Conservation (phyloP, 2,797 vertebrate species). For the Danio tinwini region DNA sequence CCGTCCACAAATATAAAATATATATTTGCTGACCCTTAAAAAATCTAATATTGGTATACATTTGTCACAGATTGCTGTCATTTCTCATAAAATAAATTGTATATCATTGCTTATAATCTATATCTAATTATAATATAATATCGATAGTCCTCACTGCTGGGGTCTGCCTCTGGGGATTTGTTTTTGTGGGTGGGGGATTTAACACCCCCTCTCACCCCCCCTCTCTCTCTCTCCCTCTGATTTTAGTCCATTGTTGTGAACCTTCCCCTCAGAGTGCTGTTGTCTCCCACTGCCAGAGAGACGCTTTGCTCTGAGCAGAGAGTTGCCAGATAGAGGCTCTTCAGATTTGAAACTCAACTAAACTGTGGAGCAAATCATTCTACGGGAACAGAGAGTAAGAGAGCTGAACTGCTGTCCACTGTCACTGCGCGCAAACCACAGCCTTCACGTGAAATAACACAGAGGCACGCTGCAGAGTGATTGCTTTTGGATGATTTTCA, state of each 20-base stretch:
- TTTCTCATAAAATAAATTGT: no score
- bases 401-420: constrained; percentile 41
- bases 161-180: constrained; percentile 58
- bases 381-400: constrained; percentile 9
- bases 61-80: no score
- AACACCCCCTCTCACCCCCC: constrained; percentile 58
- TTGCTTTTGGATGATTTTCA: constrained; percentile 23
- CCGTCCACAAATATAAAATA: neutral
- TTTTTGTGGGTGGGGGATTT: constrained; percentile 64
- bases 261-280: constrained; percentile 64
- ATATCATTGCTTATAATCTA: no score
- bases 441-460: constrained; percentile 34
- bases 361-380: constrained; percentile 50
- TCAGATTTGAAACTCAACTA: constrained; percentile 37
- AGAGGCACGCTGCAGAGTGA: constrained; percentile 29
- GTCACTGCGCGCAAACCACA: constrained; percentile 43
- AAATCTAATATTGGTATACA: no score
- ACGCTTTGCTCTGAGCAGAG: constrained; percentile 51
- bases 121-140: constrained; percentile 16
- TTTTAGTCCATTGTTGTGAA: constrained; percentile 79
- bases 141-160: neutral
- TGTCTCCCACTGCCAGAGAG: constrained; percentile 56
- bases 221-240: constrained; percentile 42
- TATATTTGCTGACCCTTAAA: no score
- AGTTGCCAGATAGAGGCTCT: constrained; percentile 47